Evolutionary conservation across 2,888 invertebrate genomes (phyloP), one percentile per base, ranked within the genome.

Genomic region (Lapara coniferarum): DNA sequence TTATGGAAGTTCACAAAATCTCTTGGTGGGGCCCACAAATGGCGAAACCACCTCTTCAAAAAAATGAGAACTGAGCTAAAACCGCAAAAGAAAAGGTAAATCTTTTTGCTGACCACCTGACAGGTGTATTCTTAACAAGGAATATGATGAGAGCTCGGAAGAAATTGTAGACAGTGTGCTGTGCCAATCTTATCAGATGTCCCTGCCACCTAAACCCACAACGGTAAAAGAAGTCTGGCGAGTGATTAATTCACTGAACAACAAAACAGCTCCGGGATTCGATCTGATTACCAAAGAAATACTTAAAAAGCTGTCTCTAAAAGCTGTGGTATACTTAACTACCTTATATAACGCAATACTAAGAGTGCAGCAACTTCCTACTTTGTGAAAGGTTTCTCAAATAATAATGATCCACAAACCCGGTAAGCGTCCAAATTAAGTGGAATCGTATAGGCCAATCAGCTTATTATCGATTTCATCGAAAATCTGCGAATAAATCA

Each of bases 361-460:
- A 0, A 58, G 72, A 66, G 53, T 67, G 0, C 0, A 19, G 10
- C 56, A 66, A 66, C 71, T 70, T 63, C 74, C 78, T 0, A 7
- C 7, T 13, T 4, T 53, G n/a, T 67, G 67, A 56, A 67, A 67
- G 12, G 67, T 67, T 19, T 55, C 78, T 0, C 72, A 73, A 58
- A 70, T 79, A 1, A 69, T 71, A 2, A 77, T 79, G 76, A 67
- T 78, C 8, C 71, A 51, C 3, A 80, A 78, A 69, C 69, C 71
- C 14, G 78, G 75, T 3, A 78, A 78, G 57, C 69, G 68, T 6
- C 25, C 66, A 0, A 13, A 76, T 13, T 71, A 74, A 10, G 51
- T 63, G 3, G 69, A 58, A 14, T 77, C 75, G 10, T 78, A 79
- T 57, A 70, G 77, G 56, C 77, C 75, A 0, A 75, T 77, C 6